Evolutionary conservation across 2,797 vertebrate species (phyloP), one percentile per base, ranked within the genome.

Genomic region (Cygnus olor): DNA sequence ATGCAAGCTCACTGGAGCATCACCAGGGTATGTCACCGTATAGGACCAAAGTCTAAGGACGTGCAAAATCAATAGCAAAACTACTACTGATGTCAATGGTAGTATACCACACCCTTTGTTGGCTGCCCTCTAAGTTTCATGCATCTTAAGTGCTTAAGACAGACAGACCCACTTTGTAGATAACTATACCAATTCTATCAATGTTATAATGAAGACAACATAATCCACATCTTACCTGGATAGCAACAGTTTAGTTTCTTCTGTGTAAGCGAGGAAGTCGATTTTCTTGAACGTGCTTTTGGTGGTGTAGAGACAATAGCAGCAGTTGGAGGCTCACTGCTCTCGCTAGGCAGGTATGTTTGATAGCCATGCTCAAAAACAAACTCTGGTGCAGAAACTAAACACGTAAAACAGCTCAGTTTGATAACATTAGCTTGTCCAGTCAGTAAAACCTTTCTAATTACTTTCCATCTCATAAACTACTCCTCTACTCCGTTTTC

Each of bases 311-410:
- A 84, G 84, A 97, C 47, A 0, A 96, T 18, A 2, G 97, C 85
- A 36, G 98, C 77, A 64, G 97, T 94, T 92, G 98, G 98, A 92
- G 98, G 98, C 97, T 99, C 99, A 18, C 97, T 98, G 88, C 98
- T 98, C 49, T 99, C 98, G 34, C 98, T 98, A 70, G 98, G 97
- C 30, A 99, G 96, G 27, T 99, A 99, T 0, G 98, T 98, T 97
- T 99, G 99, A 96, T 99, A 99, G 36, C 98, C 98, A 91, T 99
- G 99, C 96, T 99, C 98, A 86, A 99, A 98, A 54, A 99, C 98
- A 96, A 99, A 99, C 95, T 99, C 99, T 15, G 98, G 96, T 49
- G 98, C 98, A 89, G 98, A 98, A 94, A 99, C 99, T 99, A 58
- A 96, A 91, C 81, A 94, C 2, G 80, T 0, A 65, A 9, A 58